These are phyloP conservation scores for Parapsyche elsis DNA, from an alignment of 1,140 invertebrate species.

Conservation along the genomic window DNA sequence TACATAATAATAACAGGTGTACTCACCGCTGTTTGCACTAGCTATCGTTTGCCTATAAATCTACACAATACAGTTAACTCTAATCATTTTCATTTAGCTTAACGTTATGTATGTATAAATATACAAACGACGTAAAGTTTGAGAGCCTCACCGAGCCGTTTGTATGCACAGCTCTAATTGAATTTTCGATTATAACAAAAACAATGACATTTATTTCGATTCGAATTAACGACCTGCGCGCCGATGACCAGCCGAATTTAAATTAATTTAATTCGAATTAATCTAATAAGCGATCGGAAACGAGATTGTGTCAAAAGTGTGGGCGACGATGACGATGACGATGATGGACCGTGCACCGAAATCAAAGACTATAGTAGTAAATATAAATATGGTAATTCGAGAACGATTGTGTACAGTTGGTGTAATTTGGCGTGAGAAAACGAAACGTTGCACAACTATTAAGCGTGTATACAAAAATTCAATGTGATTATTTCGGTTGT, in stretches of 20 bases:
- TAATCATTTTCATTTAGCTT: too few species aligned
- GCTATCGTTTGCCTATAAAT: too few species aligned
- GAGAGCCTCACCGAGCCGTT: neutral
- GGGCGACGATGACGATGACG: neutral
- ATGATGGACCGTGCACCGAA: neutral
- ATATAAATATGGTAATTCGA: constrained; percentile 1
- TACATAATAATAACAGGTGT: too few species aligned
- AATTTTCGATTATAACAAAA: constrained; percentile 52
- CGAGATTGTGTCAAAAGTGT: too few species aligned
- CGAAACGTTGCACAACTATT: constrained; percentile 26
- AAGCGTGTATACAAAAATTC: neutral
- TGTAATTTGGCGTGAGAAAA: constrained; percentile 25
- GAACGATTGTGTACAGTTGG: neutral
- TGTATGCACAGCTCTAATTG: constrained; percentile 52
- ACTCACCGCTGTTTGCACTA: too few species aligned
- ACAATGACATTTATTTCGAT: constrained; percentile 55
- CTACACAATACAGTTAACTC: too few species aligned
- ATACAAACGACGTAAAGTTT: neutral
- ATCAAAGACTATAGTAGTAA: neutral
- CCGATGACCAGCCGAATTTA: constrained; percentile 46
- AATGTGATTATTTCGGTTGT: constrained; percentile 13
- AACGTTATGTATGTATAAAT: too few species aligned
- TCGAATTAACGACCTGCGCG: constrained; percentile 46
- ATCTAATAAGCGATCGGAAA: constrained; percentile 25
- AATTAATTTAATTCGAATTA: constrained; percentile 46